Conservation (phyloP, 1,140 invertebrate genomes). For the Arion vulgaris region DNA sequence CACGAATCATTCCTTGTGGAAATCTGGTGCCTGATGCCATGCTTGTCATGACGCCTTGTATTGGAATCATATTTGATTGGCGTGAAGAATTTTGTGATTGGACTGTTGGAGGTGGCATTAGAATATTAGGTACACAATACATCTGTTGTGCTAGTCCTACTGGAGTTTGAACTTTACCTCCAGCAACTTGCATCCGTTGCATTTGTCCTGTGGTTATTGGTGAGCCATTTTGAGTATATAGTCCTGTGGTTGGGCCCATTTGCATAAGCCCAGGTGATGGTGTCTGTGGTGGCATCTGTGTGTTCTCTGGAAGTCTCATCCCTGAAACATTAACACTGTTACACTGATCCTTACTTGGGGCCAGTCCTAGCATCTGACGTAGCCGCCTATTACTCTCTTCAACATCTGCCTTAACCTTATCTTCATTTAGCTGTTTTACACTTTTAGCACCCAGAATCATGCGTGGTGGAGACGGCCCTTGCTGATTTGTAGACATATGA, state of each 20-base stretch:
- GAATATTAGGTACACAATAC: slow-evolving; percentile 39
- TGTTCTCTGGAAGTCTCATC: slow-evolving; percentile 14
- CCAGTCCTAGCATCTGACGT: slow-evolving; percentile 24
- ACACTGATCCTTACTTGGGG: slow-evolving; percentile 12
- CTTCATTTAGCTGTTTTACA: slow-evolving; percentile 11
- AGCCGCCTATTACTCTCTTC: slow-evolving; percentile 33
- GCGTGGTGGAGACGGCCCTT: not conserved
- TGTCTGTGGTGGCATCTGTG: not conserved
- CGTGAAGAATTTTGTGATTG: slow-evolving; percentile 7
- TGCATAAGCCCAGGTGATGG: not conserved
- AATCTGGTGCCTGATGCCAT: slow-evolving; percentile 13
- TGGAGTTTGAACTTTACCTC: slow-evolving; percentile 12
- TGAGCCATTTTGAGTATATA: not conserved
- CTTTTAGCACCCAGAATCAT: slow-evolving; percentile 36
- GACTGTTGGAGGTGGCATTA: slow-evolving; percentile 27
- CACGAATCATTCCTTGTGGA: slow-evolving; percentile 37
- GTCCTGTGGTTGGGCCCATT: not conserved
- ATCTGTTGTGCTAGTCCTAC: slow-evolving; percentile 27
- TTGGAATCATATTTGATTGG: not conserved
- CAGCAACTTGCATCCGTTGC: slow-evolving; percentile 19
- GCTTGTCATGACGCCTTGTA: slow-evolving; percentile 25
- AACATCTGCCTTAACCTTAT: slow-evolving; percentile 17
- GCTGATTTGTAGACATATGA: not conserved
- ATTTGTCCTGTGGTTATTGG: not conserved
- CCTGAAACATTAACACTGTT: not conserved